Conservation (phyloP, 2,113 vertebrate species). For the Hydrolagus affinis region DNA sequence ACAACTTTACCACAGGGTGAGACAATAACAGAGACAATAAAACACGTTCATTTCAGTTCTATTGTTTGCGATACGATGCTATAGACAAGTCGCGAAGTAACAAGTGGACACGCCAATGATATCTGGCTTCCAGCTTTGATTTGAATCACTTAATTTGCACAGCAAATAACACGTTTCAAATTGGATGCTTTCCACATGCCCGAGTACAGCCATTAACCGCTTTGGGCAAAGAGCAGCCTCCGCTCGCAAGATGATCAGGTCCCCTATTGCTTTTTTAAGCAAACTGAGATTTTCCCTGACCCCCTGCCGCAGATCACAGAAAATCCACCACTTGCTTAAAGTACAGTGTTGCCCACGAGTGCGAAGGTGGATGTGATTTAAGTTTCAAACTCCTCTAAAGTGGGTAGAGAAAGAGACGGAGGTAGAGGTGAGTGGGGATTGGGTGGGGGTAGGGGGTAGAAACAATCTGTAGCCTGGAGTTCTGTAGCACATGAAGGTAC, state of each 20-base stretch:
- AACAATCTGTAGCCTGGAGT: too few species aligned
- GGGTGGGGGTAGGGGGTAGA: neutral
- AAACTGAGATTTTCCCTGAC: too few species aligned
- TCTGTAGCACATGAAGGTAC: too few species aligned
- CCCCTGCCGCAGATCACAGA: neutral
- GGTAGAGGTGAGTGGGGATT: neutral
- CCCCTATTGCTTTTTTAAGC: neutral
- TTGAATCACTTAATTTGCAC: slow-evolving; percentile 8
- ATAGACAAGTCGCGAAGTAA: neutral
- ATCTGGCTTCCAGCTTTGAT: neutral
- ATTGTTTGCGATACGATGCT: neutral
- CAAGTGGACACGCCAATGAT: neutral
- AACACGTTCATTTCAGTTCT: slow-evolving; percentile 1
- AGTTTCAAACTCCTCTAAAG: neutral
- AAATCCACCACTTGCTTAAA: neutral
- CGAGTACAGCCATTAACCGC: neutral
- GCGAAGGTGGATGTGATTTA: neutral
- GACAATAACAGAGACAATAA: neutral
- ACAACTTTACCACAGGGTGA: neutral
- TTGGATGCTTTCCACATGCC: neutral
- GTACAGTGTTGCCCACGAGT: neutral
- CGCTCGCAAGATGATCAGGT: neutral
- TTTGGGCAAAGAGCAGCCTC: neutral
- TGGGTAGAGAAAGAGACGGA: too few species aligned
- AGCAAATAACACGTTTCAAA: neutral